phyloP scores from a whole-genome alignment of 2,113 vertebrate genomes.

The Hipposideros armiger region DNA sequence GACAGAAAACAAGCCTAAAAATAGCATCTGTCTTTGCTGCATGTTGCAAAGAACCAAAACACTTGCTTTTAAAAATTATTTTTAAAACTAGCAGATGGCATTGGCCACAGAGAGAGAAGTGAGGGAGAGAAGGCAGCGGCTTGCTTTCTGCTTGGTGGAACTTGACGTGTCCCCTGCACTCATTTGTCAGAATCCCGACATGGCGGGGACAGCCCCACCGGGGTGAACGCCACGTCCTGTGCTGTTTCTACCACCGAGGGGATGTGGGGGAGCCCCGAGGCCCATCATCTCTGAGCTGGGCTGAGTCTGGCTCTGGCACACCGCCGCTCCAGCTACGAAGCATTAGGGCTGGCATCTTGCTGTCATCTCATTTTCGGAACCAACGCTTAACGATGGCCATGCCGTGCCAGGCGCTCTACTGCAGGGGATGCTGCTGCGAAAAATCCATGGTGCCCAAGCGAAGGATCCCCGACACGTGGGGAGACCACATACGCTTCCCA shows the following conservation, averaged over 20 bases:
- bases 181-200: slow-evolving; percentile 20
- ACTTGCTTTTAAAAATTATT: slow-evolving; percentile 85
- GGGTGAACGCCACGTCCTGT: neutral
- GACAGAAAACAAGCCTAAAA: slow-evolving; percentile 80
- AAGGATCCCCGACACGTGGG: neutral
- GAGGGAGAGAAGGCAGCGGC: slow-evolving; percentile 70
- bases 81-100: slow-evolving; percentile 85
- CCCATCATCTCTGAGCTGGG: neutral
- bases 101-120: slow-evolving; percentile 72
- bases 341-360: neutral
- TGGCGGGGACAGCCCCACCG: neutral
- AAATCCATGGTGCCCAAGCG: rapidly evolving
- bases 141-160: slow-evolving; percentile 66
- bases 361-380: neutral
- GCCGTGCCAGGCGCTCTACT: neutral
- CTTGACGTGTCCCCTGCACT: slow-evolving; percentile 17
- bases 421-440: neutral
- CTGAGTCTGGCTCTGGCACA: neutral
- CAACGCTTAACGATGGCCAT: neutral
- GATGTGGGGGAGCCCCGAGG: neutral
- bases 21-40: slow-evolving; percentile 82
- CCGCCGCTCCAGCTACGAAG: neutral
- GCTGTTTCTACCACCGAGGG: neutral
- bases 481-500: neutral
- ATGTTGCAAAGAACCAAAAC: slow-evolving; percentile 81